Evolutionary conservation across 92 coral and sea anemone species (phyloP), one percentile per base, ranked within the genome.

Genomic region (Diadumene lineata): DNA sequence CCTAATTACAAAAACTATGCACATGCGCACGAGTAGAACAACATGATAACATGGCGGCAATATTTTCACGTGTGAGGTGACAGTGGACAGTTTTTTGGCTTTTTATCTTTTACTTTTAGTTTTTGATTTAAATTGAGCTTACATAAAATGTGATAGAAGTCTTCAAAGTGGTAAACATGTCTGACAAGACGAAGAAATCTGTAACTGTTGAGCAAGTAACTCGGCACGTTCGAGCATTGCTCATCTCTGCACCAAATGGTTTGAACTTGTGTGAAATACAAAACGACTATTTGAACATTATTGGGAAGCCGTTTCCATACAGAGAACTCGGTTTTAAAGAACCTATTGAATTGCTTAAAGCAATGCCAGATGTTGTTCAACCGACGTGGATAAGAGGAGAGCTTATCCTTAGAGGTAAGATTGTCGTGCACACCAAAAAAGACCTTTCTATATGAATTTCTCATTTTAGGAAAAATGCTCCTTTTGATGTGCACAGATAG

Each of bases 231-330:
- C 94, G 98, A 30, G 97, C 97, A 21, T 81, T 94, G 69, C 90
- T 94, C 24, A 86, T 94, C 68, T 94, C 98, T 57, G 98, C 97
- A n/a, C 94, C 92, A 31, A 81, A 80, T 66, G 98, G 98, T 19
- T 87, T 94, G 60, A 81, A 90, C 21, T 91, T 88, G 24, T 86
- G 79, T 11, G 98, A 94, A 81, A 75, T 94, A 51, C 97, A 94
- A 61, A 92, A 71, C 68, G 98, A 94, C 81, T 90, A 94, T 73
- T 84, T 77, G 16, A 83, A 50, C 18, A 85, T 92, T 80, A 79
- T 94, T 15, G 93, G 93, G n/a, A 94, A 88, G 65, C 94, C 94
- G 66, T 81, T 94, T 33, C 98, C 98, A 0, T 94, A 74, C 78
- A 79, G 91, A 70, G 94, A 92, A 51, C 34, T 88, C 66, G 93